These are phyloP conservation scores for Zosterops borbonicus DNA, from an alignment of 2,113 vertebrate species.

Conservation along the genomic window DNA sequence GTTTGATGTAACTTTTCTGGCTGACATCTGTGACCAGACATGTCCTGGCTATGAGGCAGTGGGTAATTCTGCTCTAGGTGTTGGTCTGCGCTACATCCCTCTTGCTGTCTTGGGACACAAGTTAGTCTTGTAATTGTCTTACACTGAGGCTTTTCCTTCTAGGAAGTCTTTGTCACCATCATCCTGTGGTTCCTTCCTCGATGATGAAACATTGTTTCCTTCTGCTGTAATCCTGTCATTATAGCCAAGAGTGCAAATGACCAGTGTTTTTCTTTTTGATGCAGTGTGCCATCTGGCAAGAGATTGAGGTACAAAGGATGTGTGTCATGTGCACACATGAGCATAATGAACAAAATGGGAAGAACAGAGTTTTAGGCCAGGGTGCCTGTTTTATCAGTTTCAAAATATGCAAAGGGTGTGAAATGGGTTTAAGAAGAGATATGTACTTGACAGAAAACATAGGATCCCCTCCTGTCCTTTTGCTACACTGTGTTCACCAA, in stretches of 20 bases:
- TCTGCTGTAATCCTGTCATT: neutral
- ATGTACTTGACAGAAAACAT: neutral
- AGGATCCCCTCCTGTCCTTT: neutral
- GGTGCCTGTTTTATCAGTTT: neutral
- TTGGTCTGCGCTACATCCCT: neutral
- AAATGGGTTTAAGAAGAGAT: neutral
- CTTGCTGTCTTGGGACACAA: neutral
- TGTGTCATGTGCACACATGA: neutral
- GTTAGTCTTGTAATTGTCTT: neutral
- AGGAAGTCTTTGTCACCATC: neutral
- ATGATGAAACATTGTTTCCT: neutral
- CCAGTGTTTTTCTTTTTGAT: neutral
- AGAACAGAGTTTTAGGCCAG: neutral
- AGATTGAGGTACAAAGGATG: neutral
- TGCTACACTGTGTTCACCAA: neutral
- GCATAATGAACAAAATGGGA: neutral
- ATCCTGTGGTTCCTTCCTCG: neutral
- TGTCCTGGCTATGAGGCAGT: neutral
- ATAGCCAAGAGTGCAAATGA: neutral
- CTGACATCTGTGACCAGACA: neutral
- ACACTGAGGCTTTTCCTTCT: neutral
- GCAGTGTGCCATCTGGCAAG: neutral
- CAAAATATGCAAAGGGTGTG: neutral
- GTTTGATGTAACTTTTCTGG: neutral
- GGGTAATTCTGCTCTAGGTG: neutral